A percentile compares a stretch with the other conserved stretches of the same genome.
Conservation (phyloP, 1,140 invertebrate genomes). For the Diprion similis region DNA sequence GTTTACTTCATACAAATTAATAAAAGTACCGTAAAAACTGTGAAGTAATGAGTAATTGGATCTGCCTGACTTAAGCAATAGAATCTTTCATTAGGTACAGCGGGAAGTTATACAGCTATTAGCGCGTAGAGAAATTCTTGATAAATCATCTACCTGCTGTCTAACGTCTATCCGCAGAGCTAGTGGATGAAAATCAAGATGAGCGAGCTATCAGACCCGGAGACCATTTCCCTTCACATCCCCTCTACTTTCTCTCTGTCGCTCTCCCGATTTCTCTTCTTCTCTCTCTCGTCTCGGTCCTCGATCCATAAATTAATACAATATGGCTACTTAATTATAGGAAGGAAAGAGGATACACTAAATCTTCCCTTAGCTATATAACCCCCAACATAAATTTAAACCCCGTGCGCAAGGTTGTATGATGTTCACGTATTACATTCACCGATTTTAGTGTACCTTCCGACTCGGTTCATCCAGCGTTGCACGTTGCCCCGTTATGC, state of each 20-base stretch:
- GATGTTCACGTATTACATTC: too few species aligned
- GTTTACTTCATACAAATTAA: too few species aligned
- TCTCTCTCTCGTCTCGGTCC: neutral
- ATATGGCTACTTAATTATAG: conserved; percentile 5
- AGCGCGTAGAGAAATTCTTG: too few species aligned
- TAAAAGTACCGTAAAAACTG: too few species aligned
- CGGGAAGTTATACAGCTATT: too few species aligned
- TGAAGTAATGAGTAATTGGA: too few species aligned
- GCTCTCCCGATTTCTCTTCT: neutral
- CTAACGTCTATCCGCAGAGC: too few species aligned
- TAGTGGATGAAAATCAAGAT: neutral
- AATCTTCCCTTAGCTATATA: neutral
- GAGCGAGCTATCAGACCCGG: neutral
- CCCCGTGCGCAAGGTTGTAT: neutral
- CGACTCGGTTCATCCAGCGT: neutral
- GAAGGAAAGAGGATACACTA: neutral
- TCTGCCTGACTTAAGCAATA: too few species aligned
- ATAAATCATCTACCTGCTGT: too few species aligned
- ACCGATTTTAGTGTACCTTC: too few species aligned
- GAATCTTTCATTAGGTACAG: too few species aligned
- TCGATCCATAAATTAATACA: conserved; percentile 6
- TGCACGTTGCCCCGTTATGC: neutral
- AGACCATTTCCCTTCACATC: neutral
- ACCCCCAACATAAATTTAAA: neutral
- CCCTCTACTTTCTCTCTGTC: neutral